Base-by-base conservation (phyloP, 2,888 invertebrate species). In the Cheilosia vulpina region DNA sequence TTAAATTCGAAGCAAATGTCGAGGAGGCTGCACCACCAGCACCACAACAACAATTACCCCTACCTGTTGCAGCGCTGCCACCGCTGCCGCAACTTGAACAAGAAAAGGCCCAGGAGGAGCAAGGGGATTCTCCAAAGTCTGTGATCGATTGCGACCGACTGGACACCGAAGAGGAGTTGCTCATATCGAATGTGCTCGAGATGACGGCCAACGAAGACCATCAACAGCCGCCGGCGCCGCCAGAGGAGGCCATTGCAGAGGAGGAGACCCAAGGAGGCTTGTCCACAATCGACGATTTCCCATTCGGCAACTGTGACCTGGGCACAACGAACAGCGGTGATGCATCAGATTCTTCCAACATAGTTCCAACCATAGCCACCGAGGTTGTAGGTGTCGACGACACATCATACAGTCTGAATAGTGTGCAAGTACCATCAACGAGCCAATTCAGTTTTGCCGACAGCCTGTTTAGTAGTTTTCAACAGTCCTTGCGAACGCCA, bases 161-260 rank as follows among this genome's bases (percentile, higher is more conserved):
- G 55, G 84, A 76, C 38, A 34, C 76, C 19, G 85, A 85, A 45
- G 85, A 80, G 31, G 85, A 85, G 52, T 31, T 85, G 24, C 60
- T 85, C 9, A 85, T 85, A 63, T 81, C 85, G 17, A 85, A 85
- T 69, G 85, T 85, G n/a, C 68, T 85, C 7, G 81, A 85, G 41
- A 85, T 85, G 85, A 65, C 75, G 1, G 75, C 68, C 5, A 79
- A 69, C 41, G 72, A 71, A 62, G 58, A 62, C 15, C 69, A 82
- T 4, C 69, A 63, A 41, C 62, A 77, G 9, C 66, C 38, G 4
- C 75, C 63, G 9, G 62, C 73, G 6, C 13, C 13, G 38, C 75
- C 63, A 13, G 77, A 75, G 5, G 62, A 69, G 47, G 24, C 27
- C 6, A 73, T 60, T 53, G 15, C 71, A 1, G 82, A 77, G 11